A percentile compares a stretch with the other conserved stretches of the same genome.
These are phyloP conservation scores for Brachirus orientalis DNA, from an alignment of 2,113 vertebrate species.

Conservation along the genomic window DNA sequence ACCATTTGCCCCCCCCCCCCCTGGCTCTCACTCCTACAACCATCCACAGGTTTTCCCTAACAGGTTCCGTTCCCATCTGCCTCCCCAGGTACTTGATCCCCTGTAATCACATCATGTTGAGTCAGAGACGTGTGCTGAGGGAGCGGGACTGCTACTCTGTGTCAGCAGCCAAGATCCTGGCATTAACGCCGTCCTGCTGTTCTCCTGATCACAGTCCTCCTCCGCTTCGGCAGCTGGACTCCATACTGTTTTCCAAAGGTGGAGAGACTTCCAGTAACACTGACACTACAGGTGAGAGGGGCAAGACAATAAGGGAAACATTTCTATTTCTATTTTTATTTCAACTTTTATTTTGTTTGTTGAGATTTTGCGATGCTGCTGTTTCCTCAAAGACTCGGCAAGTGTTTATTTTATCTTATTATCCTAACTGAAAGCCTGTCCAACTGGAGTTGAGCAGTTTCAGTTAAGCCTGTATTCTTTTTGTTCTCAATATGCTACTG, in stretches of 20 bases:
- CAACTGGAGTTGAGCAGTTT: background rate
- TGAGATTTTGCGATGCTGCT: background rate
- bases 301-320: background rate
- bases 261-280: conserved; percentile 41
- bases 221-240: conserved; percentile 87
- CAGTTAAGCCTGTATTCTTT: background rate
- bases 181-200: conserved; percentile 92
- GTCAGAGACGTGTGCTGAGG: conserved; percentile 90
- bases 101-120: conserved; percentile 97
- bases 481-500: background rate
- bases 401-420: background rate
- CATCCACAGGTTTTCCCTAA: conserved; percentile 33
- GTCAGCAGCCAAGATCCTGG: conserved; percentile 91
- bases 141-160: conserved; percentile 94
- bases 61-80: conserved; percentile 25
- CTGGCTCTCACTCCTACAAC: background rate
- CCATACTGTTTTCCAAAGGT: conserved; percentile 89
- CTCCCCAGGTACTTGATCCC: conserved; percentile 92
- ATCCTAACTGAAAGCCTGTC: background rate
- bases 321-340: background rate
- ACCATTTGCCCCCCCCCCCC: background rate
- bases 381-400: background rate
- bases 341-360: background rate
- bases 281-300: conserved; percentile 37
- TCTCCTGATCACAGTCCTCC: conserved; percentile 86